Conservation (phyloP, 35 echinoderm and acorn worm genomes). For the Diadema setosum region DNA sequence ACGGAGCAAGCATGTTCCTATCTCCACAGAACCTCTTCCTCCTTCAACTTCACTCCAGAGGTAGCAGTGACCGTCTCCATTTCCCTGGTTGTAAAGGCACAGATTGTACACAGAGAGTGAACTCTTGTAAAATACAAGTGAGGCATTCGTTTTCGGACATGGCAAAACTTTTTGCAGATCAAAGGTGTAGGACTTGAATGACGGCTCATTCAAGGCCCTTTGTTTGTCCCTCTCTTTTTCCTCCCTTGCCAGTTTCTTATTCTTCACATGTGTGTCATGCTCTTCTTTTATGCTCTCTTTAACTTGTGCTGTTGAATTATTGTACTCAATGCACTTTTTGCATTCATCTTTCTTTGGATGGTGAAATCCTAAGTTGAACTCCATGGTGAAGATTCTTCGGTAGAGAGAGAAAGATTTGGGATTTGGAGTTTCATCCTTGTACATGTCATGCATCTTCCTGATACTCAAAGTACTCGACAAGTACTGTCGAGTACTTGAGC, state of each 20-base stretch:
- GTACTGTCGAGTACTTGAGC: background rate
- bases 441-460: slow-evolving; percentile 1
- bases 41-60: background rate
- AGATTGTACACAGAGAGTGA: slow-evolving; percentile 5
- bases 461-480: background rate
- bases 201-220: background rate
- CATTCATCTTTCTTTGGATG: slow-evolving; percentile 32
- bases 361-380: slow-evolving; percentile 37
- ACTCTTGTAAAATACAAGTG: slow-evolving; percentile 24
- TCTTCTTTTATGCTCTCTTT: background rate
- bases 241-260: background rate
- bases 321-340: background rate
- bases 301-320: background rate
- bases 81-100: background rate
- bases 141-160: background rate
- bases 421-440: background rate
- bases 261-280: background rate
- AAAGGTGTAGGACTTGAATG: slow-evolving; percentile 3
- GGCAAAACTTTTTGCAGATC: slow-evolving; percentile 21
- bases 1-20: background rate
- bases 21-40: background rate
- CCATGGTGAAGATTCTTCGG: background rate
- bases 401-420: background rate
- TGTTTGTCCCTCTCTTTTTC: slow-evolving; percentile 22
- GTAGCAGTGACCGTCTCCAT: background rate